Conservation (phyloP, 1,140 invertebrate species). For the Drosophila triauraria region DNA sequence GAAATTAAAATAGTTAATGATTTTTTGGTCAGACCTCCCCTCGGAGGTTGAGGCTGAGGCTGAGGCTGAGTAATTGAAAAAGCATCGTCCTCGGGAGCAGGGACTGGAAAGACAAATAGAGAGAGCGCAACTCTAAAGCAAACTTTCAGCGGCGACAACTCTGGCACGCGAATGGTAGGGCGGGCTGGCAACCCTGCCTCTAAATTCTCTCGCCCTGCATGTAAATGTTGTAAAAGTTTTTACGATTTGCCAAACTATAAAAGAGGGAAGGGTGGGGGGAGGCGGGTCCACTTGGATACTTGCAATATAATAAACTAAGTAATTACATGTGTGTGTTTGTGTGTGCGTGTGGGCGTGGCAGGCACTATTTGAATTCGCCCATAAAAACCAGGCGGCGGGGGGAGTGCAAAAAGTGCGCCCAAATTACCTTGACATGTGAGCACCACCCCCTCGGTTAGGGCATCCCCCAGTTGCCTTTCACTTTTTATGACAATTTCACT, state of each 20-base stretch:
- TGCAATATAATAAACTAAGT: conserved; percentile 83
- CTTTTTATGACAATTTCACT: conserved; percentile 82
- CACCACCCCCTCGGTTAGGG: conserved; percentile 16
- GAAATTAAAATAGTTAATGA: conserved; percentile 83
- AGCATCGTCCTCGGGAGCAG: conserved; percentile 32
- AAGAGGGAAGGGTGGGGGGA: conserved; percentile 39
- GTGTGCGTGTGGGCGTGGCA: conserved; percentile 40
- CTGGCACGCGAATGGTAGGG: conserved; percentile 26
- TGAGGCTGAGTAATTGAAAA: conserved; percentile 69
- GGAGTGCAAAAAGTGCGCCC: conserved; percentile 75
- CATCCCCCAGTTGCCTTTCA: conserved; percentile 74
- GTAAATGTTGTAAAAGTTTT: conserved; percentile 83
- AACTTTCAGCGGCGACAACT: conserved; percentile 76
- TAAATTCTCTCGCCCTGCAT: conserved; percentile 49
- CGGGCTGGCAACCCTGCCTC: conserved; percentile 16
- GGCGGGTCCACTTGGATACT: conserved; percentile 49
- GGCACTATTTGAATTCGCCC: conserved; percentile 74
- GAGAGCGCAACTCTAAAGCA: conserved; percentile 54
- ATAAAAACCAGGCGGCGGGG: conserved; percentile 61
- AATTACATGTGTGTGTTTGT: conserved; percentile 65
- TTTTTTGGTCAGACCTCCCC: conserved; percentile 64
- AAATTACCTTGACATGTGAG: conserved; percentile 81
- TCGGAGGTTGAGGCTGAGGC: too few species aligned
- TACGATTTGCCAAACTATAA: conserved; percentile 83
- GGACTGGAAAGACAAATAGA: conserved; percentile 67